Evolutionary conservation across 2,888 invertebrate genomes (phyloP), one percentile per base, ranked within the genome.

Genomic region (Noctua janthina): DNA sequence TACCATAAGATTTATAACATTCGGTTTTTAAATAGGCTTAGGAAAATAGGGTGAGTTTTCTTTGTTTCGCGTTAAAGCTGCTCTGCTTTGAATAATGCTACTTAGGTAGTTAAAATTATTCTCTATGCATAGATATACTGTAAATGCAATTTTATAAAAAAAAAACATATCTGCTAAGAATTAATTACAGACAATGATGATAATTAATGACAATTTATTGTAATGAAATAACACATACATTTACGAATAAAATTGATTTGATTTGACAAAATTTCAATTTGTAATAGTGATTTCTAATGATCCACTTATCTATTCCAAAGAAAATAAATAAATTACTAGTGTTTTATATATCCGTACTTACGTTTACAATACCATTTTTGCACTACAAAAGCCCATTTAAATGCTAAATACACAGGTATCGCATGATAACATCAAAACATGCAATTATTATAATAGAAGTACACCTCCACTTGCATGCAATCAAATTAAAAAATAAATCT

Each of bases 401-500:
- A 84, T 80, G n/a, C 51, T 20, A 70, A 84, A 64, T 68, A 68
- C 72, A 64, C 51, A 59, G 15, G 17, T 76, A 68, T 49, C 49
- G 49, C 71, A 79, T 67, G 51, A 62, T 86, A 83, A 72, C 74
- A 83, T 68, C 74, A 72, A 72, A 82, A 82, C 74, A 83, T 81
- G 73, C 43, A 87, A 79, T 77, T 80, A 82, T 43, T 80, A 66
- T 46, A 66, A 62, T 68, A 80, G n/a, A 83, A 64, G 17, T 15
- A 7, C 62, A 68, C 75, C 83, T 39, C 39, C 35, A 76, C 43
- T 62, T 69, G 59, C 74, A 74, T 75, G 29, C 68, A 78, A 70
- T 79, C 39, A 73, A 83, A 79, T 68, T 56, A 81, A 78, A 84
- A 84, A 78, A 85, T 77, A 81, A 84, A 87, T 87, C 93, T 94